Evolutionary conservation across 2,113 vertebrate genomes (phyloP).

Genomic region (Toxostoma redivivum): DNA sequence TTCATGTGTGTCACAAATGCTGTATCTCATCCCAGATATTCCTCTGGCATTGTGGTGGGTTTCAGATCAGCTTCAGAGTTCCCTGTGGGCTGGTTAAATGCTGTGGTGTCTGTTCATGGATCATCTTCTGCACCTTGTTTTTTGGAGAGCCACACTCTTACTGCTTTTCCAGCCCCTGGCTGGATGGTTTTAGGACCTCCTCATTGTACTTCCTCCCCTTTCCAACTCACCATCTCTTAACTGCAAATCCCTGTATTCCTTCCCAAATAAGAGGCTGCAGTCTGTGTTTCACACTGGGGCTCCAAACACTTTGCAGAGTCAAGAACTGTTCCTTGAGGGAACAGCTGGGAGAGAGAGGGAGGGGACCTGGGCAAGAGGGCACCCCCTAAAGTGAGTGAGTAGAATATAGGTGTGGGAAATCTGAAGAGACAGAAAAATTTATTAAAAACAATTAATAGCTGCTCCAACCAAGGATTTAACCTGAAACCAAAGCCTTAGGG

Average conservation of each 20-base stretch:
- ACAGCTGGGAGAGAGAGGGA: not conserved
- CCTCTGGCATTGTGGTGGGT: accelerated
- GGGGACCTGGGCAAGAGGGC: not conserved
- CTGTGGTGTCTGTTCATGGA: not conserved
- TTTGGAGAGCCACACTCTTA: not conserved
- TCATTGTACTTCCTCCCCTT: not conserved
- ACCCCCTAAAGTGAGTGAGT: not conserved
- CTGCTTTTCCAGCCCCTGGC: not conserved
- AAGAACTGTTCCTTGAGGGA: not conserved
- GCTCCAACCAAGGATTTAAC: conserved; percentile 6
- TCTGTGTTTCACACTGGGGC: not conserved
- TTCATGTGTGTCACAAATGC: not conserved
- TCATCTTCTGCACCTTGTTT: not conserved
- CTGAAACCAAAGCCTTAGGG: conserved; percentile 23
- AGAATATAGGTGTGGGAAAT: not conserved
- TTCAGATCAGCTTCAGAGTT: not conserved
- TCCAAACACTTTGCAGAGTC: not conserved
- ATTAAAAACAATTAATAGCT: conserved; percentile 37
- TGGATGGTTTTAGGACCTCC: not conserved
- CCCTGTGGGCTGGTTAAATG: accelerated
- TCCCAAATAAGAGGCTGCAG: not conserved
- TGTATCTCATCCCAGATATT: not conserved
- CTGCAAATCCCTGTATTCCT: not conserved
- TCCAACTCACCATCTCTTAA: not conserved
- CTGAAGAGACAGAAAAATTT: not conserved